These are phyloP conservation scores for Lasioglossum marginatum DNA, from an alignment of 2,888 invertebrate species.

Conservation along the genomic window DNA sequence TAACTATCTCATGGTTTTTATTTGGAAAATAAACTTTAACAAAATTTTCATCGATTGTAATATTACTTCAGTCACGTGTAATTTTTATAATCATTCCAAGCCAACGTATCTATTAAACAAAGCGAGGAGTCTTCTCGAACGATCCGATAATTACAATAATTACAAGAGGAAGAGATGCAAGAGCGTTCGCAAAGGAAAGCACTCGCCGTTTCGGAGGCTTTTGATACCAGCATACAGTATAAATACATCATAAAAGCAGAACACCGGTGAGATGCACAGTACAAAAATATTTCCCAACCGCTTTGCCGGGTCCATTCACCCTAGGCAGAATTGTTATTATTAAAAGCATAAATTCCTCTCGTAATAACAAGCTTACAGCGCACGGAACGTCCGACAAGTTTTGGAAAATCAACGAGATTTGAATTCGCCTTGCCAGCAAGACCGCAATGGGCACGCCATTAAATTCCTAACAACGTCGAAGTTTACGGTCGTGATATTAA, in stretches of 20 bases:
- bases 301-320: background rate
- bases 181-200: background rate
- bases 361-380: background rate
- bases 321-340: background rate
- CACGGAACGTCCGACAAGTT: slow-evolving; percentile 3
- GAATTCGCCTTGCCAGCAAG: background rate
- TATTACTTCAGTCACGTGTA: background rate
- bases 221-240: background rate
- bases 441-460: background rate
- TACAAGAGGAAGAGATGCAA: background rate
- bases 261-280: background rate
- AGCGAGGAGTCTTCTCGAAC: background rate
- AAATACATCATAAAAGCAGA: background rate
- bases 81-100: background rate
- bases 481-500: background rate
- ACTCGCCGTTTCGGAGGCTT: background rate
- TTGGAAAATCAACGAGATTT: background rate
- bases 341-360: background rate
- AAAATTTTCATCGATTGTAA: background rate
- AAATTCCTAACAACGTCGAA: background rate
- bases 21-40: background rate
- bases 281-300: background rate
- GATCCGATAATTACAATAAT: background rate
- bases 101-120: background rate
- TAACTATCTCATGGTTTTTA: background rate